A percentile compares a stretch with the other conserved stretches of the same genome.
Conservation (phyloP, 2,888 invertebrate species). For the Volucella zonaria region DNA sequence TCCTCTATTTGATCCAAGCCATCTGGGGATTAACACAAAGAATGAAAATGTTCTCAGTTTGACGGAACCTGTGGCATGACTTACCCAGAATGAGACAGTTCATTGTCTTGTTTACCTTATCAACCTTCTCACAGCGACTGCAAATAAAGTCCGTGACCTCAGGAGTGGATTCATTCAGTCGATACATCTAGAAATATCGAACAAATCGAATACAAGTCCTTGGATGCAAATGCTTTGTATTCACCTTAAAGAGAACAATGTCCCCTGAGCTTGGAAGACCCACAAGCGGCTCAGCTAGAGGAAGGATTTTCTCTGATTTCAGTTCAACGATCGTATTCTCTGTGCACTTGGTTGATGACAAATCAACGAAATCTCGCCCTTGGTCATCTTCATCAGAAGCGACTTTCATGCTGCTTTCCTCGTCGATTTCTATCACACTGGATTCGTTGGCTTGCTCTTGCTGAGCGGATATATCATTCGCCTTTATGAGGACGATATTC, state of each 20-base stretch:
- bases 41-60: neutral
- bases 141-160: constrained; percentile 49
- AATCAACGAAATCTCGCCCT: no score
- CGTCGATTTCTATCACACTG: constrained; percentile 60
- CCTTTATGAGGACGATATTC: constrained; percentile 25
- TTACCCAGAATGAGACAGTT: constrained; percentile 43
- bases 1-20: constrained; percentile 42
- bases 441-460: neutral
- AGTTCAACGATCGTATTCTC: no score
- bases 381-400: no score
- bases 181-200: constrained; percentile 15
- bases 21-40: constrained; percentile 12
- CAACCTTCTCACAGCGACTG: constrained; percentile 41
- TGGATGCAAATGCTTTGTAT: no score
- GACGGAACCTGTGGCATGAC: neutral
- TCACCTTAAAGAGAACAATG: constrained; percentile 58
- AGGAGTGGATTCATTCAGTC: constrained; percentile 22
- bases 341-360: no score
- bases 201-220: neutral
- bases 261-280: constrained; percentile 40
- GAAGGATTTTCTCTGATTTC: constrained; percentile 32
- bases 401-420: neutral
- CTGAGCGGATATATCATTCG: neutral
- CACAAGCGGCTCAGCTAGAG: constrained; percentile 20
- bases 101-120: neutral